These are phyloP conservation scores for Gadopsis bispinosus DNA, from an alignment of 2,797 vertebrate genomes.

Conservation along the genomic window DNA sequence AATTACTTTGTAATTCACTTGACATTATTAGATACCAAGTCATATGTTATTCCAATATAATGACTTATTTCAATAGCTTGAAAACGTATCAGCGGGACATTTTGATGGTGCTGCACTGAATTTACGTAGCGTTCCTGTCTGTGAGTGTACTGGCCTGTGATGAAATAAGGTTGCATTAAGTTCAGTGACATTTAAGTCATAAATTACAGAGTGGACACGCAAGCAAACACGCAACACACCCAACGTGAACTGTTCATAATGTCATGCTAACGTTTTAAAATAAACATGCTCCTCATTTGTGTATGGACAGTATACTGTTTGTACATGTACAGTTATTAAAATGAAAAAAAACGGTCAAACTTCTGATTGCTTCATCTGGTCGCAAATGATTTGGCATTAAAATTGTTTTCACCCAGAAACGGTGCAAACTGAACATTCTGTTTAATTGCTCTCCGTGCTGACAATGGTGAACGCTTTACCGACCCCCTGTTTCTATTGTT, in stretches of 20 bases:
- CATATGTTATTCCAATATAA: conserved; percentile 74
- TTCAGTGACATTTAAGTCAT: conserved; percentile 53
- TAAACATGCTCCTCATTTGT: neutral
- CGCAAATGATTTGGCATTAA: conserved; percentile 44
- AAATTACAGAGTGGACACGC: conserved; percentile 23
- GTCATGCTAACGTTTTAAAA: neutral
- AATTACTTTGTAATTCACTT: conserved; percentile 73
- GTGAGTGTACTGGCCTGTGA: conserved; percentile 42
- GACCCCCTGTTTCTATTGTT: conserved; percentile 77
- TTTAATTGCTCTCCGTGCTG: conserved; percentile 69
- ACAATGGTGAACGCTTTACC: conserved; percentile 69
- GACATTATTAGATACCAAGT: conserved; percentile 71
- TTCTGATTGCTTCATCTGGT: conserved; percentile 8
- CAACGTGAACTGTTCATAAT: conserved; percentile 1
- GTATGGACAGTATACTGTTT: too few species aligned
- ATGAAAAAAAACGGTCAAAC: neutral
- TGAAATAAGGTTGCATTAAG: conserved; percentile 53
- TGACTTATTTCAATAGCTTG: conserved; percentile 69
- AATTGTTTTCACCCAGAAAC: conserved; percentile 60
- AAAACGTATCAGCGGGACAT: conserved; percentile 60
- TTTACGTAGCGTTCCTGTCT: conserved; percentile 36
- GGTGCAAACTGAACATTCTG: conserved; percentile 63
- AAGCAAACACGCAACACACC: conserved; percentile 4
- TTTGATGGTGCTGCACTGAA: conserved; percentile 46
- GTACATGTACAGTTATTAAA: neutral